Conservation (phyloP, 2,888 invertebrate genomes). For the Mesoligia furuncula region DNA sequence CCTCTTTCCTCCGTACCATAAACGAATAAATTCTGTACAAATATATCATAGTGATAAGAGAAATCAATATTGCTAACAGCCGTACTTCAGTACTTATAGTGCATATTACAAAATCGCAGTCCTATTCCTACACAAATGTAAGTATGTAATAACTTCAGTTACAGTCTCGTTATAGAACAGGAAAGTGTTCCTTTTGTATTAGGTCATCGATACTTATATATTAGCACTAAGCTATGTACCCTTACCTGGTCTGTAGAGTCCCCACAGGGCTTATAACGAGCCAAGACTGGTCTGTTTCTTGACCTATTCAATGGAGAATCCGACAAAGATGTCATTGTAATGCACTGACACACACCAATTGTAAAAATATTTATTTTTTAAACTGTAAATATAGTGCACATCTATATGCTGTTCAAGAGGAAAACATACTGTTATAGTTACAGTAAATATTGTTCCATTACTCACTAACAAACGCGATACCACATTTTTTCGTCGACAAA, state of each 20-base stretch:
- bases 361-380: slow-evolving; percentile 42
- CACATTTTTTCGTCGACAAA: slow-evolving; percentile 89
- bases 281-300: slow-evolving; percentile 84
- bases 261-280: slow-evolving; percentile 83
- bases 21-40: slow-evolving; percentile 26
- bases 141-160: background rate
- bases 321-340: slow-evolving; percentile 83
- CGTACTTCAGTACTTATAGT: slow-evolving; percentile 1
- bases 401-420: slow-evolving; percentile 80
- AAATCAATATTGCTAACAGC: slow-evolving; percentile 21
- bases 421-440: slow-evolving; percentile 86
- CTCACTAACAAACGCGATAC: slow-evolving; percentile 84
- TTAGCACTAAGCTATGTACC: background rate
- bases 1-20: slow-evolving; percentile 53
- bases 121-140: slow-evolving; percentile 1
- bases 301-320: slow-evolving; percentile 84
- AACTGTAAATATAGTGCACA: slow-evolving; percentile 68
- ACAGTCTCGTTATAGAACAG: slow-evolving; percentile 27
- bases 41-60: slow-evolving; percentile 49
- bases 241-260: slow-evolving; percentile 82
- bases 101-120: slow-evolving; percentile 10
- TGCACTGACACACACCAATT: slow-evolving; percentile 59
- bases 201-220: slow-evolving; percentile 36
- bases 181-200: slow-evolving; percentile 36
- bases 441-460: slow-evolving; percentile 79